phyloP scores from a whole-genome alignment of 2,113 vertebrate genomes.

The Poeciliopsis prolifica region DNA sequence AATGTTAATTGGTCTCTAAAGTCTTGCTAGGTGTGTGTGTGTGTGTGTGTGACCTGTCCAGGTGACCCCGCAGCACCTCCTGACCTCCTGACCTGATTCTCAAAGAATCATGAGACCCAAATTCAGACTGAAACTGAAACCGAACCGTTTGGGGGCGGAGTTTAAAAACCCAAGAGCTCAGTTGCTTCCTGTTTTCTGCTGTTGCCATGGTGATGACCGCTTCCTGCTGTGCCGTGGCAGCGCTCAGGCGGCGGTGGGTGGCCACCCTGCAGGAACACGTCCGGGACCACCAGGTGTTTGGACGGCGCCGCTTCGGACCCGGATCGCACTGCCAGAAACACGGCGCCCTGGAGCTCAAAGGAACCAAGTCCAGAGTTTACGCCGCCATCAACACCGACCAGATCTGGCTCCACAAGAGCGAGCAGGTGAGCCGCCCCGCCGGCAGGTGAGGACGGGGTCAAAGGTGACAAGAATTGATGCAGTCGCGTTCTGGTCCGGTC shows the following conservation, averaged over 20 bases:
- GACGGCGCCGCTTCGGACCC: slow-evolving; percentile 79
- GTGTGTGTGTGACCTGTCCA: no score
- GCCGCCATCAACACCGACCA: slow-evolving; percentile 87
- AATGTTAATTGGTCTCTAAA: no score
- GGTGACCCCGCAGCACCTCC: no score
- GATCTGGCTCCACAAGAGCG: slow-evolving; percentile 95
- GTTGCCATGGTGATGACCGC: neutral
- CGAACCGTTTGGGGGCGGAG: no score
- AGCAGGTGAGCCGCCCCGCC: slow-evolving; percentile 84
- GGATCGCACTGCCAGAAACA: slow-evolving; percentile 84
- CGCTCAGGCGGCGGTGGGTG: slow-evolving; percentile 88
- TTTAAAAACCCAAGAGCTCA: no score
- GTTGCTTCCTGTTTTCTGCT: neutral
- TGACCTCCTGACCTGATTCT: no score
- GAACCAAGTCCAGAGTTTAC: slow-evolving; percentile 92
- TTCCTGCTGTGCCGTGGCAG: slow-evolving; percentile 65
- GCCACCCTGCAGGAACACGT: slow-evolving; percentile 88
- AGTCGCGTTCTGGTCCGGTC: neutral
- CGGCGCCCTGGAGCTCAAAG: slow-evolving; percentile 89
- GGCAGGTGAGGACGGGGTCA: neutral
- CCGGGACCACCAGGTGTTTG: slow-evolving; percentile 84
- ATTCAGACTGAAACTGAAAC: no score
- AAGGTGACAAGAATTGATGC: neutral
- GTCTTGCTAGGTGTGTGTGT: no score
- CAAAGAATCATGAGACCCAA: no score